Conservation (phyloP, 1,140 invertebrate genomes). For the Brevipalpus yothersi region DNA sequence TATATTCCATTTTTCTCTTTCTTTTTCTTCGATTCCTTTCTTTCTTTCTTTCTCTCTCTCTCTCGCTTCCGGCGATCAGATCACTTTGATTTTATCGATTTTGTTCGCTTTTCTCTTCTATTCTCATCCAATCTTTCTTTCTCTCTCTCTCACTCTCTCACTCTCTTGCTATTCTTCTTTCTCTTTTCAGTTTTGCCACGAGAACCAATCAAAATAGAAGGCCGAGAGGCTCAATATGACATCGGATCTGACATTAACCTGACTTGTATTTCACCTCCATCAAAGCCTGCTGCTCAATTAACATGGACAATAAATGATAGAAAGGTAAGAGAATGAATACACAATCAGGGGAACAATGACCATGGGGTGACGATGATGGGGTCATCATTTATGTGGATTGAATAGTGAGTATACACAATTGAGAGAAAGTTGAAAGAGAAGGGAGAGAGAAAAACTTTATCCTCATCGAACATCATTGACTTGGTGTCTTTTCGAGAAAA, state of each 20-base stretch:
- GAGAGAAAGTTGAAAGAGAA: no score
- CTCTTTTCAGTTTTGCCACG: conserved; percentile 11
- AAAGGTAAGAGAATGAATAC: conserved; percentile 8
- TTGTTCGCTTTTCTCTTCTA: not conserved
- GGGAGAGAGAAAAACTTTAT: no score
- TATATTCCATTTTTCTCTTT: no score
- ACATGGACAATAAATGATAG: conserved; percentile 13
- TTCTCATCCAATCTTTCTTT: not conserved
- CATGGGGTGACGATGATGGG: no score
- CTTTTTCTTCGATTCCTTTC: not conserved
- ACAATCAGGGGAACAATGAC: not conserved
- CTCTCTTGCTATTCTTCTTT: not conserved
- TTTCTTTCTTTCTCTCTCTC: not conserved
- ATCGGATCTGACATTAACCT: conserved; percentile 12
- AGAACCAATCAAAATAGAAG: conserved; percentile 9
- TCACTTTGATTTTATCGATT: not conserved
- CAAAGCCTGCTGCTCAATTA: conserved; percentile 10
- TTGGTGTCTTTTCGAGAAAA: no score
- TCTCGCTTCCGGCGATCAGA: not conserved
- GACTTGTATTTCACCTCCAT: conserved; percentile 11
- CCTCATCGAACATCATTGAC: no score
- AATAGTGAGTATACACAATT: not conserved
- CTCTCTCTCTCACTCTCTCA: not conserved
- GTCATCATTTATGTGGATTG: not conserved
- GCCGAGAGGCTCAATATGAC: conserved; percentile 9